Evolutionary conservation across 2,888 invertebrate genomes (phyloP), one percentile per base, ranked within the genome.

Genomic region (Agrypnus murinus): DNA sequence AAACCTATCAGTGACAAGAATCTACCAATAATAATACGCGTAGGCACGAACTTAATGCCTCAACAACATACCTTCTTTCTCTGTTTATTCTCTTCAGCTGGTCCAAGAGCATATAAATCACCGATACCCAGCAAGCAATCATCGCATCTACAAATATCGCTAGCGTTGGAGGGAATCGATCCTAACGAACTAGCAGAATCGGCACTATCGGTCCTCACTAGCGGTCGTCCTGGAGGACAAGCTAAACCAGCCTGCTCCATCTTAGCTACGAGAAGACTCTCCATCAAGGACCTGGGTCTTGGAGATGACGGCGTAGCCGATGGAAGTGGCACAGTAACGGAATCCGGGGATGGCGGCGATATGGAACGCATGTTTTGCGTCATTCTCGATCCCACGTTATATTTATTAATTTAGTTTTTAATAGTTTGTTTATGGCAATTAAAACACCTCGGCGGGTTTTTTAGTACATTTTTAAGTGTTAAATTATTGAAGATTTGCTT

Each of bases 41-140:
- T 50, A 50, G 50, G 50, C 50, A 50, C 50, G 50, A 45, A 62
- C 48, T 40, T 45, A 59, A 59, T 59, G 31, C 17, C 45, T 10
- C n/a, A 64, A 65, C n/a, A 64, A 65, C 73, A 25, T 87, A 92
- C 92, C 92, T 92, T 92, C 87, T 88, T 92, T 77, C 87, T 87
- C 69, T 72, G 79, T 75, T 63, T 88, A 43, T 87, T 85, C 73
- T 84, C 84, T 76, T 89, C 89, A 53, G 85, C 85, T 60, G 90
- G 89, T 57, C 82, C 86, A 48, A 87, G 87, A 80, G 89, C 87
- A 82, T 93, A 92, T 76, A 91, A 88, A 86, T 95, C 95, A 76
- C 91, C 93, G 75, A 95, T 95, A 4, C 94, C 95, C 76, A 95
- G 87, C 72, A 95, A 86, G 79, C 95, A 95, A 84, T 95, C 95